These are phyloP conservation scores for Gymnarchus niloticus DNA, from an alignment of 2,113 vertebrate species.

Conservation along the genomic window DNA sequence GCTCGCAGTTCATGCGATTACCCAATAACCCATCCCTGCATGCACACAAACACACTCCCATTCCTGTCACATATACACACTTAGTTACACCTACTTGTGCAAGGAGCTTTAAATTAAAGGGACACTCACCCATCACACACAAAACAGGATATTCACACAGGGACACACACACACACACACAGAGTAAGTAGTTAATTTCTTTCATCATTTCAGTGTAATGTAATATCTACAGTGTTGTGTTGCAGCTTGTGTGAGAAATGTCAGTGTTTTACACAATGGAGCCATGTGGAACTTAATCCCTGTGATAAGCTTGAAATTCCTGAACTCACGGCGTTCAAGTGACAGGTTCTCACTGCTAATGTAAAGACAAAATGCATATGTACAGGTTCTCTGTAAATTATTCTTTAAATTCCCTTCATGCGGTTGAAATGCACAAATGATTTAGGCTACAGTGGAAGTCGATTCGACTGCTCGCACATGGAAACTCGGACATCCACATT, in stretches of 20 bases:
- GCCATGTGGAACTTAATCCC: background rate
- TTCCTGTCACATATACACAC: background rate
- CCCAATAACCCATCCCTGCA: background rate
- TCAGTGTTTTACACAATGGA: conserved; percentile 45
- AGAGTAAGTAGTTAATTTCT: conserved; percentile 31
- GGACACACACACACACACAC: background rate
- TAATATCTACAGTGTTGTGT: conserved; percentile 50
- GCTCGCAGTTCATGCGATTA: background rate
- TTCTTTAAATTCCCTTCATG: background rate
- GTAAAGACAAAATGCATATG: background rate
- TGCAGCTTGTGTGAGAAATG: conserved; percentile 35
- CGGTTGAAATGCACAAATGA: background rate
- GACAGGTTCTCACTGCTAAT: background rate
- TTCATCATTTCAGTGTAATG: conserved; percentile 40
- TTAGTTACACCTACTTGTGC: conserved; percentile 1
- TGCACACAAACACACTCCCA: background rate
- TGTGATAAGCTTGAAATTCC: background rate
- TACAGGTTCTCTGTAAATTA: background rate
- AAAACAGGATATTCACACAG: background rate
- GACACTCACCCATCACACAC: background rate
- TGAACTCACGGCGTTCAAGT: background rate
- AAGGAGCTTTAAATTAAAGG: background rate
- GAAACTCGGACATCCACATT: background rate
- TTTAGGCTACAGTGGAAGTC: background rate
- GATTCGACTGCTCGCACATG: background rate